Base-by-base conservation (phyloP, 2,113 vertebrate species). In the Galeopterus variegatus region DNA sequence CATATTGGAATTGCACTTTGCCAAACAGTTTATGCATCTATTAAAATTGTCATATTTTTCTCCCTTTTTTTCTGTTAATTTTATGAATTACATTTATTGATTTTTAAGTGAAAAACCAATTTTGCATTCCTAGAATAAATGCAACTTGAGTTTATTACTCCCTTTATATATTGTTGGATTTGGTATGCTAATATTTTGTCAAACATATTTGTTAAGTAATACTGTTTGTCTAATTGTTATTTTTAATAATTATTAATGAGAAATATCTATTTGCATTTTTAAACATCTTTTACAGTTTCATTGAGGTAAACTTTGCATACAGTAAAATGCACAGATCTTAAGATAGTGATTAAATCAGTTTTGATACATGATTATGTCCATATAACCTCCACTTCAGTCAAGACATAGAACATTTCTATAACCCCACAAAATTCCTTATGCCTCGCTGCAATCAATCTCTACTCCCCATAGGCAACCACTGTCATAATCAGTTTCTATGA, bases 201-300 rank as follows among this genome's bases (percentile, higher is more conserved):
- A 79, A 62, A 77, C 62, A 41, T 83, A 82, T 85, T 65, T 82
- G 19, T 85, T 83, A 96, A n/a, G 45, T 84, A 83, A 89, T 70
- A 86, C n/a, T 85, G 41, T 77, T 33, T 76, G 19, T 62, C 86
- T 93, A 70, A 41, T 4, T 41, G 41, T 41, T 41, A 41, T 41
- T 41, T 41, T 41, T 41, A 41, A 41, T 41, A 41, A 41, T 41
- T 75, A 33, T 88, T 64, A 92, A 60, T 41, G 11, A 70, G 6
- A 36, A 31, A 23, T 41, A 88, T 56, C 31, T 41, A 14, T 67
- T 88, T 52, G 41, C 50, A 52, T 67, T 58, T 87, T 82, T 75
- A 67, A 79, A 88, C 75, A 3, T 56, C 19, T 82, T 73, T 67
- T 82, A 21, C 67, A 19, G 13, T 81, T 82, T 88, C 82, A 54